phyloP scores from a whole-genome alignment of 2,797 vertebrate genomes.

The Pteropus rufus region DNA sequence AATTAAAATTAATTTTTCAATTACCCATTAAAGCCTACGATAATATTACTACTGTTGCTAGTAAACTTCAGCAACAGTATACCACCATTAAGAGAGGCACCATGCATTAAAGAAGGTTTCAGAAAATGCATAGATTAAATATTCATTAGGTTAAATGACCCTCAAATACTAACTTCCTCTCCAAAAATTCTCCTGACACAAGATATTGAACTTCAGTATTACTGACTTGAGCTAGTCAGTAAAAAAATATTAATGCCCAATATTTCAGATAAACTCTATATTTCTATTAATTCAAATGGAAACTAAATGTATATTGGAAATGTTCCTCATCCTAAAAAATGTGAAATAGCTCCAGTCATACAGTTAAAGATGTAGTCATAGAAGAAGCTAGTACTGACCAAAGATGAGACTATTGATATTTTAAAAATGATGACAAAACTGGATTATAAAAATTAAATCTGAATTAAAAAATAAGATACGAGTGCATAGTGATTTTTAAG shows the following conservation, averaged over 20 bases:
- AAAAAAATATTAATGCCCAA: neutral
- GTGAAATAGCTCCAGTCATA: neutral
- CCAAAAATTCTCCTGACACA: neutral
- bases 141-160: neutral
- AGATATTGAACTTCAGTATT: neutral
- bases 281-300: neutral
- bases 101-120: neutral
- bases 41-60: neutral
- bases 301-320: neutral
- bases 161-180: neutral
- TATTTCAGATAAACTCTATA: neutral
- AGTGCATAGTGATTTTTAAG: neutral
- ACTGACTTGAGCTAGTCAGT: neutral
- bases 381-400: neutral
- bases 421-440: neutral
- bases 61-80: neutral
- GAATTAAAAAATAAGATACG: neutral
- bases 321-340: neutral
- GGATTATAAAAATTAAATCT: neutral
- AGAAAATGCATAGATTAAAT: neutral
- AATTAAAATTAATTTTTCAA: neutral
- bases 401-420: neutral
- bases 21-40: neutral
- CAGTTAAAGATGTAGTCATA: neutral
- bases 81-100: neutral